A percentile compares a stretch with the other conserved stretches of the same genome.
phyloP scores from a whole-genome alignment of 2,797 vertebrate species.

The Phylloscopus collybita region DNA sequence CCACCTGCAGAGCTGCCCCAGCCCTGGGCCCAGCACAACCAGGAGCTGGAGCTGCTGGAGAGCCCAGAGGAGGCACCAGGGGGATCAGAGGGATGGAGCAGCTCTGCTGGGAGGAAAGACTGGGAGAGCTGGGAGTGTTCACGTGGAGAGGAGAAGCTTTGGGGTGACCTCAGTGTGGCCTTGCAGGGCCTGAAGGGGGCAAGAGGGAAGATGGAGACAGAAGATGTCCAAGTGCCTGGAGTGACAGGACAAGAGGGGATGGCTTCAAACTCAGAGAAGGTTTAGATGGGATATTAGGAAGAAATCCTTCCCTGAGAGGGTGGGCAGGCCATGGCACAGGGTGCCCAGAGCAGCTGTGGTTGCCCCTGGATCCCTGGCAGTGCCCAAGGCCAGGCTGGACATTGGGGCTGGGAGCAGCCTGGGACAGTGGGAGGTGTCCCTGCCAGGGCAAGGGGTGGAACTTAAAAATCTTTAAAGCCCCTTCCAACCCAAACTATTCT shows the following conservation, averaged over 20 bases:
- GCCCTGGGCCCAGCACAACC: not conserved
- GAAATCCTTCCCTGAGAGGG: accelerated
- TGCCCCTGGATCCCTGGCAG: not conserved
- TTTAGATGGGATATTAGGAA: accelerated
- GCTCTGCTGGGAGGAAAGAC: not conserved
- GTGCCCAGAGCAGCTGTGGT: not conserved
- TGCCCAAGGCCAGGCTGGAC: not conserved
- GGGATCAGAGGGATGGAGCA: not conserved
- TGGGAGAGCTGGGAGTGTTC: not conserved
- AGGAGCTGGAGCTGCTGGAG: not conserved
- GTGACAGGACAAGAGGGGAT: accelerated
- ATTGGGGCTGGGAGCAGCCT: not conserved
- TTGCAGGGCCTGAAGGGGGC: accelerated
- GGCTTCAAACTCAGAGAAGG: accelerated
- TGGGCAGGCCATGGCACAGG: not conserved
- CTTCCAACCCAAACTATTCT: not conserved
- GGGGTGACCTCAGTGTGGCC: accelerated
- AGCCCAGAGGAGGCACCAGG: not conserved
- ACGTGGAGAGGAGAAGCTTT: not conserved
- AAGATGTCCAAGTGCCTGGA: accelerated
- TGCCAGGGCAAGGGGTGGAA: not conserved
- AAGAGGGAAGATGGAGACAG: accelerated
- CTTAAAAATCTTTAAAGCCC: accelerated
- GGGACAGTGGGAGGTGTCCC: not conserved
- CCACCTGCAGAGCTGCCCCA: not conserved